Evolutionary conservation across 2,113 vertebrate species (phyloP), one percentile per base, ranked within the genome.

Genomic region (Corydoras sp.): DNA sequence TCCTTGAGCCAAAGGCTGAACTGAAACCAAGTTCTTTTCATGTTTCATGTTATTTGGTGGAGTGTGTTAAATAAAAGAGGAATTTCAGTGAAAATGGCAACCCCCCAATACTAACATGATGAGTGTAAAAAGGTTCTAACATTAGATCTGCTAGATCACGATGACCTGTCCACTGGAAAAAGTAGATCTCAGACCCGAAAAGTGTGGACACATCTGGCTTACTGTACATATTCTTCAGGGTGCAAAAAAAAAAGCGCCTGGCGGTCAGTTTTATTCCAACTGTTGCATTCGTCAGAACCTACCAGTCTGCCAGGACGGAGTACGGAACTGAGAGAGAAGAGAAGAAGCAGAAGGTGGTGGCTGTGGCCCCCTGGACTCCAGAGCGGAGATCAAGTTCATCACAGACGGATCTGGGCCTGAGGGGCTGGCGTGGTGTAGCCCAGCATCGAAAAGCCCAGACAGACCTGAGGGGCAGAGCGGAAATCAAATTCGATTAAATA

Each of bases 231-330:
- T 3, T 62, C 31, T 1, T 50, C 50, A 65, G 29, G 54, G 24
- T 49, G 1, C n/a, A 63, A 51, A n/a, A 60, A 35, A 43, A 7
- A 8, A 58, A 50, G 32, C 12, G 10, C 11, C 4, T 18, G 10
- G 10, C 5, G 49, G 49, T 50, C 49, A 50, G 49, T 10, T 6
- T 10, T 6, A 10, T 10, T 50, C 10, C 49, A 6, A 50, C 49
- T 50, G 1, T 11, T 50, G 49, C 49, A 50, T 11, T 50, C 49
- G 7, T 43, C 7, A 43, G 4, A 43, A 43, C 83, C 81, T 81
- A 96, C 94, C 92, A 77, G 92, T 91, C 77, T 95, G 93, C 94
- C 94, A 96, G 72, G 92, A 92, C n/a, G 93, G 93, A 30, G 92
- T 90, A 14, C 91, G 89, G 81, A 96, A 96, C 86, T 95, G 94